phyloP scores from a whole-genome alignment of 2,113 vertebrate species.

The Anseranas semipalmata region DNA sequence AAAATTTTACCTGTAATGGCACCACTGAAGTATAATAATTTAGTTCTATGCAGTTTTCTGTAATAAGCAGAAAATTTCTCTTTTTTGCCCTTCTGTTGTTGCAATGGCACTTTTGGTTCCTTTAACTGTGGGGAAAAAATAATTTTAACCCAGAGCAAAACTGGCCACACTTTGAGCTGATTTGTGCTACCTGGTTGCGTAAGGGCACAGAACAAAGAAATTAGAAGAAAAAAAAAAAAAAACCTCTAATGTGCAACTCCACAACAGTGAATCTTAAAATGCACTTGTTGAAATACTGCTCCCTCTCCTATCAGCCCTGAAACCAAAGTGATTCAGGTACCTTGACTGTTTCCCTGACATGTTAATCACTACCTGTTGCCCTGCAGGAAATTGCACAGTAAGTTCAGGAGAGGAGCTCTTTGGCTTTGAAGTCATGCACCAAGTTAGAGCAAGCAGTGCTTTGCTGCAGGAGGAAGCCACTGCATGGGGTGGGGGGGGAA shows the following conservation, averaged over 20 bases:
- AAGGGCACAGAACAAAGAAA: background rate
- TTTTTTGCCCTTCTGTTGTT: slow-evolving; percentile 11
- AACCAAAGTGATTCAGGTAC: background rate
- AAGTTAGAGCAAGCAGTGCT: background rate
- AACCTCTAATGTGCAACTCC: background rate
- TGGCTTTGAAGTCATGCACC: background rate
- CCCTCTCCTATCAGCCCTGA: background rate
- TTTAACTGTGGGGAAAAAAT: background rate
- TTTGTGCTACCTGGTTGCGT: background rate
- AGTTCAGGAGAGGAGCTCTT: slow-evolving; percentile 21
- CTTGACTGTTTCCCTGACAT: background rate
- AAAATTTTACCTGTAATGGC: background rate
- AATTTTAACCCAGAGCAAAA: background rate
- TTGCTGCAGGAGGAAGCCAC: background rate
- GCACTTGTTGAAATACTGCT: background rate
- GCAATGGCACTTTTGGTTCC: slow-evolving; percentile 44
- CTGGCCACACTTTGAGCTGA: background rate
- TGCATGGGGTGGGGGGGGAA: background rate
- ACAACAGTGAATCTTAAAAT: background rate
- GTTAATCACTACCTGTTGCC: background rate
- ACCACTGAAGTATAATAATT: background rate
- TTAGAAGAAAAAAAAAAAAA: background rate
- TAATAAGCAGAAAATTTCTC: background rate
- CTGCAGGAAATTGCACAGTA: background rate
- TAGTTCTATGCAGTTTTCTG: background rate